Base-by-base conservation (phyloP, 2,888 invertebrate genomes). In the Eupithecia centaureata region DNA sequence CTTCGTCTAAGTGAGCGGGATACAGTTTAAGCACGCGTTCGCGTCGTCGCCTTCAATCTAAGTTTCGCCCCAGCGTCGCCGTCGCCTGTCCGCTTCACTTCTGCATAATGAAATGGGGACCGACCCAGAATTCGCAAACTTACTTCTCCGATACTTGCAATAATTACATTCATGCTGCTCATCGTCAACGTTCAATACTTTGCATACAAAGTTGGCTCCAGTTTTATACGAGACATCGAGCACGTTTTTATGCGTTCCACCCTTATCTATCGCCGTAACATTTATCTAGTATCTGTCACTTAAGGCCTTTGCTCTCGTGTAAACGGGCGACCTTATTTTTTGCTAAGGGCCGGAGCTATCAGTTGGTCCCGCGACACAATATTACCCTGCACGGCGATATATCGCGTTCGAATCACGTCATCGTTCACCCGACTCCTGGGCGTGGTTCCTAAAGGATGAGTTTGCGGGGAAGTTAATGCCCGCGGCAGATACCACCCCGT, bases 261-360 rank as follows among this genome's bases (percentile, higher is more conserved):
- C 87, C 87, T 87, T 89, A 90, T 91, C 89, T 89, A 83, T 85
- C 80, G 83, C 84, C 86, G 89, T 90, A 87, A 89, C 90, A 91
- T 92, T 91, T 92, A 92, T 92, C 92, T 91, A 90, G 88, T 86
- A 90, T 91, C 89, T 91, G 91, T 91, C 91, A 91, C 88, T 91
- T 91, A 88, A 90, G 90, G 88, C 88, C 85, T 87, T 88, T 89
- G 87, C 90, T 88, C 89, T 90, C 87, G 86, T 91, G 88, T 90
- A 88, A 91, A 86, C 86, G 90, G 87, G 84, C 86, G 90, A 91
- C 91, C 91, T 91, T 91, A 91, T 91, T 92, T 91, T 92, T 92
- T 91, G 87, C 82, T 84, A 86, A 89, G 88, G 86, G 87, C 85
- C 86, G 83, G 74, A 85, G 90, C 85, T 90, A 92, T 92, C 90